Percentiles rank a stretch among this genome's conserved stretches.
Conservation (phyloP, 2,113 vertebrate genomes). For the Oryzias melastigma region DNA sequence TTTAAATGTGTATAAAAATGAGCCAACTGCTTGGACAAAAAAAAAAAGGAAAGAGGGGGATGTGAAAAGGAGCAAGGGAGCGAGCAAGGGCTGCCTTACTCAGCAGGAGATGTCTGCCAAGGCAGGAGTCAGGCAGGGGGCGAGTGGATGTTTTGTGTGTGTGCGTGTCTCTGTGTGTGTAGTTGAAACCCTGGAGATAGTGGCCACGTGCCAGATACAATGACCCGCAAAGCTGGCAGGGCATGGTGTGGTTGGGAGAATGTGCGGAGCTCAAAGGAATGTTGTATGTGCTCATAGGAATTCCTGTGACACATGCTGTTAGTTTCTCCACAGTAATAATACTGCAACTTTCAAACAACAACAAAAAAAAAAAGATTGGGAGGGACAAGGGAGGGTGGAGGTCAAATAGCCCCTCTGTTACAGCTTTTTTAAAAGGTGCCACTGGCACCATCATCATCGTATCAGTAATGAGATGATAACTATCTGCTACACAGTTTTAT, state of each 20-base stretch:
- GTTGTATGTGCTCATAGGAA: slow-evolving; percentile 45
- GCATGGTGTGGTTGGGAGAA: slow-evolving; percentile 45
- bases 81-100: slow-evolving; percentile 57
- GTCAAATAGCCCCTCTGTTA: background rate
- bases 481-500: too few relatives aligned
- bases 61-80: slow-evolving; percentile 8
- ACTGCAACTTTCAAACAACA: slow-evolving; percentile 31
- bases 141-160: slow-evolving; percentile 26
- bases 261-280: slow-evolving; percentile 45
- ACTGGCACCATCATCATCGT: too few relatives aligned
- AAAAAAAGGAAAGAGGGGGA: background rate
- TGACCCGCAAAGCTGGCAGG: slow-evolving; percentile 70
- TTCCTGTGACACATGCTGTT: slow-evolving; percentile 60
- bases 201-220: slow-evolving; percentile 79
- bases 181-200: slow-evolving; percentile 29
- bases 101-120: slow-evolving; percentile 74
- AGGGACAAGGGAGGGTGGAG: slow-evolving; percentile 8
- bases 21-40: slow-evolving; percentile 16
- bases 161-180: slow-evolving; percentile 27
- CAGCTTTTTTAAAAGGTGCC: too few relatives aligned
- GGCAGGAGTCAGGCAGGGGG: slow-evolving; percentile 67
- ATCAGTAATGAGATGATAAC: too few relatives aligned
- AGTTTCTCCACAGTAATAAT: slow-evolving; percentile 55
- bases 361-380: slow-evolving; percentile 23
- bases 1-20: slow-evolving; percentile 38